Conservation (phyloP, 2,797 vertebrate species). For the Ataeniobius toweri region DNA sequence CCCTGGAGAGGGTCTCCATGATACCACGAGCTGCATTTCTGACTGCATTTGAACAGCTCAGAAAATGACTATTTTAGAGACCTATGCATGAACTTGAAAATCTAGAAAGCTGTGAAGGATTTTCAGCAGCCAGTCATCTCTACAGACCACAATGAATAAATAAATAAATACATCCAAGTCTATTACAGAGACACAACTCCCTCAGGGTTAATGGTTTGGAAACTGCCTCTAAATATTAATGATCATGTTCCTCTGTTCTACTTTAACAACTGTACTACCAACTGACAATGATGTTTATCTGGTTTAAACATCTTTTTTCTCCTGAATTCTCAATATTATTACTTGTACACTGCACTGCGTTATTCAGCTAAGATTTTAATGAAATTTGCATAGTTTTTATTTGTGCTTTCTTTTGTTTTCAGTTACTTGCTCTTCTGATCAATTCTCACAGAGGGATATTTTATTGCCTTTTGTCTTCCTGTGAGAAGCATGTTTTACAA, state of each 20-base stretch:
- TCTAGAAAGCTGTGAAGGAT: conserved; percentile 11
- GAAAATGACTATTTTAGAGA: conserved; percentile 32
- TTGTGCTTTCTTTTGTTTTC: neutral
- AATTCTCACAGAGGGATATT: neutral
- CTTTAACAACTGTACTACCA: conserved; percentile 11
- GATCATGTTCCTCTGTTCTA: conserved; percentile 3
- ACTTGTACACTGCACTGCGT: neutral
- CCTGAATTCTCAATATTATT: neutral
- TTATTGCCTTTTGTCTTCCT: neutral
- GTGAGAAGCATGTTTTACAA: neutral
- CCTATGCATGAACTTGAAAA: conserved; percentile 16
- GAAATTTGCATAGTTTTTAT: neutral
- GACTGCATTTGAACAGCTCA: conserved; percentile 21
- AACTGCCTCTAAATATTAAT: conserved; percentile 48
- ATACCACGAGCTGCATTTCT: conserved; percentile 49
- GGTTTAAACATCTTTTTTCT: neutral
- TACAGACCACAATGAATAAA: conserved; percentile 22
- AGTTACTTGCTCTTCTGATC: neutral
- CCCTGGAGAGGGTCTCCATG: conserved; percentile 37
- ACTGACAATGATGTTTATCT: conserved; percentile 3
- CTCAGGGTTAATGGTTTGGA: conserved; percentile 35
- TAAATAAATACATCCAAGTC: conserved; percentile 23
- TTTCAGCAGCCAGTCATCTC: conserved; percentile 24
- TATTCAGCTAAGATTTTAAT: neutral
- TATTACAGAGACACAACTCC: conserved; percentile 18